A percentile compares a stretch with the other conserved stretches of the same genome.
phyloP scores from a whole-genome alignment of 2,797 vertebrate species.

The Sebastes umbrosus region DNA sequence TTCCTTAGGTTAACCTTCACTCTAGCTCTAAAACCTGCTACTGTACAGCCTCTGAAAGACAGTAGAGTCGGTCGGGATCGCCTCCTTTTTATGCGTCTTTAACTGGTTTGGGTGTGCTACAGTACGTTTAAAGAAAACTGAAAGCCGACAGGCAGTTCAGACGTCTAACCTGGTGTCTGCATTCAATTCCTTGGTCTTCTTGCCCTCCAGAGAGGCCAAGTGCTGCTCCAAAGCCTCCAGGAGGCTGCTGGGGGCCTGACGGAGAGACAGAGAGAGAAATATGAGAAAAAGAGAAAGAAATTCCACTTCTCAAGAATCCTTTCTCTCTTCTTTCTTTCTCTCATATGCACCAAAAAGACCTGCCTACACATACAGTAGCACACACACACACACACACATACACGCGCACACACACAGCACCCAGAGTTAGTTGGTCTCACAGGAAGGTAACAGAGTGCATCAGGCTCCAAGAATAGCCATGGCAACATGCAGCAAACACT shows the following conservation, averaged over 20 bases:
- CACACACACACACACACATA: background rate
- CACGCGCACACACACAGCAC: constrained; percentile 13
- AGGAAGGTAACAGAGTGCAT: constrained; percentile 71
- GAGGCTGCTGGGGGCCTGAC: constrained; percentile 92
- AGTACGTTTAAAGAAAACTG: background rate
- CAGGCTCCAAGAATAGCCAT: constrained; percentile 71
- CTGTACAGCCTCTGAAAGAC: no score
- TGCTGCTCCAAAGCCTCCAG: constrained; percentile 95
- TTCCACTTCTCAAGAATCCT: background rate
- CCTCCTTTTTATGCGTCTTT: background rate
- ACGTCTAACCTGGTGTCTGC: constrained; percentile 89
- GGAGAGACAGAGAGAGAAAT: background rate
- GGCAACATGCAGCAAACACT: constrained; percentile 77
- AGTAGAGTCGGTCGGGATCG: no score
- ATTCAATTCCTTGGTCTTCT: constrained; percentile 90
- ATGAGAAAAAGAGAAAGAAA: background rate
- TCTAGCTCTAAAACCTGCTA: no score
- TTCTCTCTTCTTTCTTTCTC: background rate
- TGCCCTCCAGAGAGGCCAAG: constrained; percentile 94
- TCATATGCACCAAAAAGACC: constrained; percentile 10
- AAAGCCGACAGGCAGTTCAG: background rate
- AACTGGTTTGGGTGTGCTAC: no score
- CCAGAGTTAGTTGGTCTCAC: constrained; percentile 68
- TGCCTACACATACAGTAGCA: constrained; percentile 11
- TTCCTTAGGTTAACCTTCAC: no score